Conservation (phyloP, 2,797 vertebrate genomes). For the Cetoscarus ocellatus region DNA sequence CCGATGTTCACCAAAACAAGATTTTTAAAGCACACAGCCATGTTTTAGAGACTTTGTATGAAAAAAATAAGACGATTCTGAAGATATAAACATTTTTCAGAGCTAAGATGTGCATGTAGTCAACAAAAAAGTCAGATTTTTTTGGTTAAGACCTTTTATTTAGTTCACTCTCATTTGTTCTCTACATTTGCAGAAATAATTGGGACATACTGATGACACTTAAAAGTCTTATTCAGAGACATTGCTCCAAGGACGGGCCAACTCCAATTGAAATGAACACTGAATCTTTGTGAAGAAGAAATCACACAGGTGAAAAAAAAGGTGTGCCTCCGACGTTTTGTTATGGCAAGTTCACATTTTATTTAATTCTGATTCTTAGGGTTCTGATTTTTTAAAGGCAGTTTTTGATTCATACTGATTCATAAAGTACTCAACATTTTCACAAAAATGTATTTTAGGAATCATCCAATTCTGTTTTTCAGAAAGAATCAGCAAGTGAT, state of each 20-base stretch:
- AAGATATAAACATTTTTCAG: constrained; percentile 17
- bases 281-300: constrained; percentile 14
- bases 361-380: too few species aligned
- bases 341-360: too few species aligned
- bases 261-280: constrained; percentile 2
- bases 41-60: neutral
- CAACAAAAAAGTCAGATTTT: constrained; percentile 35
- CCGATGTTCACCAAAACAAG: constrained; percentile 6
- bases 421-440: too few species aligned
- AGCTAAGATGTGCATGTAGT: constrained; percentile 27
- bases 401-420: too few species aligned
- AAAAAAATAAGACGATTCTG: neutral
- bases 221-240: constrained; percentile 18
- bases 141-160: constrained; percentile 20
- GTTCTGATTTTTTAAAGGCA: too few species aligned
- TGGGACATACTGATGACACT: constrained; percentile 27
- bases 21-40: neutral
- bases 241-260: constrained; percentile 35
- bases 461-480: too few species aligned
- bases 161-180: constrained; percentile 1
- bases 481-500: too few species aligned
- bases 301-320: neutral
- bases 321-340: neutral
- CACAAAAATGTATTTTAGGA: too few species aligned
- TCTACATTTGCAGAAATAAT: constrained; percentile 32